Evolutionary conservation across 2,888 invertebrate genomes (phyloP).

Genomic region (Desoria tigrina): DNA sequence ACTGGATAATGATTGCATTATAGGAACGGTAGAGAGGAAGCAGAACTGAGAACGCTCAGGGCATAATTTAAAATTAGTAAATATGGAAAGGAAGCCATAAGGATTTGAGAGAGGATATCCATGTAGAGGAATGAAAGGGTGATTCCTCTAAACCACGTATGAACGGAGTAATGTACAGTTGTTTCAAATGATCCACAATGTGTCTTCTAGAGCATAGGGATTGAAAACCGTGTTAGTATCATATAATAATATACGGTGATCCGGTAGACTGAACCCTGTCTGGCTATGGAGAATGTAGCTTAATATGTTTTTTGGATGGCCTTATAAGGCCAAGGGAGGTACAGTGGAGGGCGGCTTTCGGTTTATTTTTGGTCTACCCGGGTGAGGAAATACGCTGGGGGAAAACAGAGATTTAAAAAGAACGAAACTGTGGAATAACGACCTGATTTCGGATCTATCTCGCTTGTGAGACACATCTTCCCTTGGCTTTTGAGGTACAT

Average conservation of each 20-base stretch:
- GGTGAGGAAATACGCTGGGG: constrained; percentile 50
- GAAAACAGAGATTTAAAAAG: constrained; percentile 47
- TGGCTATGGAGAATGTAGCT: not conserved
- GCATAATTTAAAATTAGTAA: no score
- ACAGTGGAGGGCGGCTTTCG: constrained; percentile 51
- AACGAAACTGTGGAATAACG: constrained; percentile 41
- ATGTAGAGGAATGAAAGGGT: constrained; percentile 18
- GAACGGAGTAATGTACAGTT: not conserved
- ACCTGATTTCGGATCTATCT: constrained; percentile 53
- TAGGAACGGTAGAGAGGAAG: no score
- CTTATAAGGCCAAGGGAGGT: constrained; percentile 54
- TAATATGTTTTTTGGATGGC: constrained; percentile 51
- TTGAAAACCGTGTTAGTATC: not conserved
- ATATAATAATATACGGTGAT: not conserved
- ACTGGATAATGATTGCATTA: no score
- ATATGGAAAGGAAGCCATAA: no score
- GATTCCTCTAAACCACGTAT: not conserved
- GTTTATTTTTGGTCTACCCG: constrained; percentile 53
- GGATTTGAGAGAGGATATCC: constrained; percentile 4
- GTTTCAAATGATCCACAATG: not conserved
- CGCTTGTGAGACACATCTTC: constrained; percentile 52
- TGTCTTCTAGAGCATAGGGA: not conserved
- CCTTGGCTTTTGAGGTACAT: constrained; percentile 52
- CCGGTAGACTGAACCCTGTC: constrained; percentile 5
- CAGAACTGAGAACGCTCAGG: no score